A percentile compares a stretch with the other conserved stretches of the same genome.
phyloP scores from a whole-genome alignment of 2,888 invertebrate species.

The Drosophila mettleri region DNA sequence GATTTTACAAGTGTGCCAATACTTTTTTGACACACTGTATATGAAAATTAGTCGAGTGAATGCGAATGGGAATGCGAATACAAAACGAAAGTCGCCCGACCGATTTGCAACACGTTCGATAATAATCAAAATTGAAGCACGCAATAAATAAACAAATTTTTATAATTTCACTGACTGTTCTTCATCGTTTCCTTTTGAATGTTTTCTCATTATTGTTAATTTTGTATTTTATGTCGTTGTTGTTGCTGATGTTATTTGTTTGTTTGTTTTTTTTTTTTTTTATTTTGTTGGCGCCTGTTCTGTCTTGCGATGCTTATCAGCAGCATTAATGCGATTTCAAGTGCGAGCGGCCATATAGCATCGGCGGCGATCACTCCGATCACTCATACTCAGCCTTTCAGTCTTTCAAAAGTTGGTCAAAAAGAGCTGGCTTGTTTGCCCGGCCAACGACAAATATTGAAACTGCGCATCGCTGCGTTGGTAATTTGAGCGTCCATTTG shows the following conservation, averaged over 20 bases:
- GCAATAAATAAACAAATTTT: constrained; percentile 51
- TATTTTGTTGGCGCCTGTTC: neutral
- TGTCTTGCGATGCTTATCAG: constrained; percentile 37
- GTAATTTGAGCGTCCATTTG: constrained; percentile 44
- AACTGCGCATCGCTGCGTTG: constrained; percentile 39
- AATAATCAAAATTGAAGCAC: constrained; percentile 51
- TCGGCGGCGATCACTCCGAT: neutral
- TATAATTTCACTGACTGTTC: constrained; percentile 38
- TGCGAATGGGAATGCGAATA: constrained; percentile 24
- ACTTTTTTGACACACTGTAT: no score
- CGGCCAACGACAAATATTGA: constrained; percentile 55
- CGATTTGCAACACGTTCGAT: constrained; percentile 52
- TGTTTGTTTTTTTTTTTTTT: no score
- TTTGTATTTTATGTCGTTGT: constrained; percentile 19
- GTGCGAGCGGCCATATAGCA: constrained; percentile 29
- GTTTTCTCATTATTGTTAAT: constrained; percentile 8
- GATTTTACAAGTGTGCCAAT: no score
- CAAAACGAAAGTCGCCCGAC: constrained; percentile 49
- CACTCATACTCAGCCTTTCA: constrained; percentile 5
- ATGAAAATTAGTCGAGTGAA: constrained; percentile 8
- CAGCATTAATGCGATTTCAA: constrained; percentile 37
- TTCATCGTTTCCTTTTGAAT: constrained; percentile 5
- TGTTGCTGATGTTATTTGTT: constrained; percentile 3
- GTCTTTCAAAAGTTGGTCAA: constrained; percentile 62
- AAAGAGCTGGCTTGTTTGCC: constrained; percentile 49